These are phyloP conservation scores for Smittia aterrima DNA, from an alignment of 2,888 invertebrate genomes.

Conservation along the genomic window DNA sequence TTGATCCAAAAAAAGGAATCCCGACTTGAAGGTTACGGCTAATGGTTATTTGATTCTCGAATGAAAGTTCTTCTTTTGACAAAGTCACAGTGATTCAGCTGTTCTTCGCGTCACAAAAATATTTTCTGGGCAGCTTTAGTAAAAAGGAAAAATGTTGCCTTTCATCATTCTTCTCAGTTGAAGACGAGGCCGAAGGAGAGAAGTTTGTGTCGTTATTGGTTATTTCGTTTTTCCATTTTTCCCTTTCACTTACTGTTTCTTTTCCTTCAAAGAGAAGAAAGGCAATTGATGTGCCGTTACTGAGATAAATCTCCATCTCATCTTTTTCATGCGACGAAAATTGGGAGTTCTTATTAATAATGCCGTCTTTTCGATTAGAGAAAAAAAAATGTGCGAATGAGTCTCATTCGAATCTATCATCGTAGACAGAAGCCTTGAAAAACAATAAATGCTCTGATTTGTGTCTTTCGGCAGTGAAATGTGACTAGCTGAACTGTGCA, in stretches of 20 bases:
- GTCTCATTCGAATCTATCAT: too few species aligned
- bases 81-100: not conserved
- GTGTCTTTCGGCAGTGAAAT: not conserved
- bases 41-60: not conserved
- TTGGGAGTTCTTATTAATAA: too few species aligned
- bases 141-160: not conserved
- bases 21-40: not conserved
- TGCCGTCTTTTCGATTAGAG: too few species aligned
- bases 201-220: slow-evolving; percentile 17
- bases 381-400: too few species aligned
- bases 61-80: not conserved
- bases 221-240: not conserved
- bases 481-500: not conserved
- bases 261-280: not conserved
- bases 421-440: not conserved
- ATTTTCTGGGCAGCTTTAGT: not conserved
- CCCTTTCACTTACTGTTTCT: slow-evolving; percentile 25
- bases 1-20: not conserved
- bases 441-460: slow-evolving; percentile 3
- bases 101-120: not conserved
- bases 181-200: slow-evolving; percentile 1
- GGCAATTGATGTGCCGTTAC: not conserved
- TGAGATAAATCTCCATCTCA: slow-evolving; percentile 4
- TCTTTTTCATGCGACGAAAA: not conserved
- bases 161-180: slow-evolving; percentile 26